Percentiles rank a stretch among this genome's conserved stretches.
These are phyloP conservation scores for Tamias sibiricus DNA, from an alignment of 2,113 vertebrate species.

Conservation along the genomic window DNA sequence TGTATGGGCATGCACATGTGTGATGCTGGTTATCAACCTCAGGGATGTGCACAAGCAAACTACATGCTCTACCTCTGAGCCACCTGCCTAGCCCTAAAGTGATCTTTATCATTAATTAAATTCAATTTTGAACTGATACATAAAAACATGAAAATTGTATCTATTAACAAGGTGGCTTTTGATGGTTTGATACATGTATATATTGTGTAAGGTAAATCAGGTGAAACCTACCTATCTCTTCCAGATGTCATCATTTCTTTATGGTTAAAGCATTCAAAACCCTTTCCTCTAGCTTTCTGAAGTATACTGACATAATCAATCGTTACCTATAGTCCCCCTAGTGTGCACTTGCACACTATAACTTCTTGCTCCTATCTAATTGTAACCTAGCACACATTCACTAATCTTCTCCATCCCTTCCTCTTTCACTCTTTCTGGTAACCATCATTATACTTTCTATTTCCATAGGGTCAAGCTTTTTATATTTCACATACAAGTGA, in stretches of 20 bases:
- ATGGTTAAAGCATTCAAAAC: background rate
- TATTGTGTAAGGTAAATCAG: background rate
- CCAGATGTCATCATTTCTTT: background rate
- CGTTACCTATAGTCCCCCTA: too few relatives aligned
- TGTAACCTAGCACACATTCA: background rate
- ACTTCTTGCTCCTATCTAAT: background rate
- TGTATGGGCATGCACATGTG: background rate
- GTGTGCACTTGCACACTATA: background rate
- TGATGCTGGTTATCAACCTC: background rate
- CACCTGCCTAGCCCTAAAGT: background rate
- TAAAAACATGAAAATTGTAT: background rate
- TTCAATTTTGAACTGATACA: background rate
- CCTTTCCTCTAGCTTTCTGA: too few relatives aligned
- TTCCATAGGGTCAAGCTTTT: background rate
- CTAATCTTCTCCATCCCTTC: too few relatives aligned
- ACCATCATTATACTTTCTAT: background rate
- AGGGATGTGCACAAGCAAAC: background rate
- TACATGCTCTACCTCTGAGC: background rate
- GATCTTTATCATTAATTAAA: background rate
- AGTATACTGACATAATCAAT: too few relatives aligned
- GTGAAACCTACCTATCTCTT: background rate
- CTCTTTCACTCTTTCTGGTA: background rate
- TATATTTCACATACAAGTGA: background rate
- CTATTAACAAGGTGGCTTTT: background rate
- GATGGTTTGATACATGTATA: background rate